These are phyloP conservation scores for Drosophila rellima DNA, from an alignment of 2,888 invertebrate species.

Conservation along the genomic window DNA sequence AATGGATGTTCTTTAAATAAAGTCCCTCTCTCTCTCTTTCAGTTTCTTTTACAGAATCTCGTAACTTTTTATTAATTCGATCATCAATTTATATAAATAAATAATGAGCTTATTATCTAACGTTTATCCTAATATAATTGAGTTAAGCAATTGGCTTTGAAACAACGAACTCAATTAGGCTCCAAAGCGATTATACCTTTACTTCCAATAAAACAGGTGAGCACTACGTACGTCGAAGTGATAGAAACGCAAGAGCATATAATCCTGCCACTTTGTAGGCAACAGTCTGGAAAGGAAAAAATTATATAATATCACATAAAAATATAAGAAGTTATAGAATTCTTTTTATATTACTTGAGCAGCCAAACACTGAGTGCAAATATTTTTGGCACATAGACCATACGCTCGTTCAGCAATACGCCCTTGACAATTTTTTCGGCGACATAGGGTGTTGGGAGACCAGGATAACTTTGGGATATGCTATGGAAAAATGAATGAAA, in stretches of 20 bases:
- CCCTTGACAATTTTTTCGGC: slow-evolving; percentile 84
- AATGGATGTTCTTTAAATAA: not conserved
- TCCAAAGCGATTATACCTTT: slow-evolving; percentile 14
- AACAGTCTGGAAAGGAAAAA: slow-evolving; percentile 67
- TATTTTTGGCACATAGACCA: slow-evolving; percentile 85
- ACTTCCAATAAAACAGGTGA: slow-evolving; percentile 84
- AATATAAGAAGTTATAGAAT: not conserved
- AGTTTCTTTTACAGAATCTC: not conserved
- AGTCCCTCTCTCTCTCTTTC: not conserved
- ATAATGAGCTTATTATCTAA: slow-evolving; percentile 34
- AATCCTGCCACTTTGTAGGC: slow-evolving; percentile 85
- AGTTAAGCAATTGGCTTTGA: not conserved
- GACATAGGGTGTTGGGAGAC: slow-evolving; percentile 84
- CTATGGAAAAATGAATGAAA: slow-evolving; percentile 41
- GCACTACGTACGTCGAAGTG: slow-evolving; percentile 83
- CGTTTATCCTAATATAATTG: slow-evolving; percentile 25
- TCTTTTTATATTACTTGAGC: slow-evolving; percentile 70
- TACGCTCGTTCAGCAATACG: slow-evolving; percentile 82
- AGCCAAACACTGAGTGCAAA: slow-evolving; percentile 84
- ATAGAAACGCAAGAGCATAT: slow-evolving; percentile 82
- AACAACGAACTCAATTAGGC: not conserved
- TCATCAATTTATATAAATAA: slow-evolving; percentile 38
- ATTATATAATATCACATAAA: not conserved
- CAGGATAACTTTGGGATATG: slow-evolving; percentile 83
- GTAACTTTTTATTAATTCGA: slow-evolving; percentile 11